These are phyloP conservation scores for Xiphorhynchus elegans DNA, from an alignment of 2,113 vertebrate species.

Conservation along the genomic window DNA sequence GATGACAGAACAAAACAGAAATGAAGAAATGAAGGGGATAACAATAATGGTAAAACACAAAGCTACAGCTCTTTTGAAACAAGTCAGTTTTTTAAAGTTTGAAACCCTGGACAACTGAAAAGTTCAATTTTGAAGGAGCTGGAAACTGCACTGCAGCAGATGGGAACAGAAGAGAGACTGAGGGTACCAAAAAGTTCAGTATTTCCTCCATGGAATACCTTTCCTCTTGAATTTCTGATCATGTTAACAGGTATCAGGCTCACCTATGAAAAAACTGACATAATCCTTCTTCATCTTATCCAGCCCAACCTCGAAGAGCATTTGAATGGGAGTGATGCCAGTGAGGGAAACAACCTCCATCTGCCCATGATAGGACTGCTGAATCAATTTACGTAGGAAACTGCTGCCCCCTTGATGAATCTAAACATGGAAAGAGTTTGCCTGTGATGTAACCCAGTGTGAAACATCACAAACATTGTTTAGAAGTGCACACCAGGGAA, in stretches of 20 bases:
- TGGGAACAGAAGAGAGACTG: not conserved
- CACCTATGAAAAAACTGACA: slow-evolving; percentile 93
- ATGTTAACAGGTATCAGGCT: not conserved
- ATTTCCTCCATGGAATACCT: not conserved
- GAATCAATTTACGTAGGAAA: slow-evolving; percentile 87
- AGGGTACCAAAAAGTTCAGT: not conserved
- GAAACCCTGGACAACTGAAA: not conserved
- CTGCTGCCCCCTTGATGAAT: slow-evolving; percentile 91
- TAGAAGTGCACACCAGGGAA: not conserved
- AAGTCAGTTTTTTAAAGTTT: not conserved
- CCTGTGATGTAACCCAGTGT: not conserved
- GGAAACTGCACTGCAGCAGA: not conserved
- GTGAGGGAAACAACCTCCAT: slow-evolving; percentile 81
- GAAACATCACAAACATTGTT: not conserved
- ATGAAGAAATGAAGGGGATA: not conserved
- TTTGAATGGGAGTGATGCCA: slow-evolving; percentile 82
- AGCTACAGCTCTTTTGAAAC: not conserved
- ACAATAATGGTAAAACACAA: not conserved
- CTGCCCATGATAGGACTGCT: slow-evolving; percentile 88
- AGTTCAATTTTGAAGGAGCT: not conserved
- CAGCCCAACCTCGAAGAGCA: slow-evolving; percentile 94
- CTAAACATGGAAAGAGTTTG: slow-evolving; percentile 62
- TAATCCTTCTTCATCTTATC: slow-evolving; percentile 98
- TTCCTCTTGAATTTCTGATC: not conserved
- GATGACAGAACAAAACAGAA: not conserved